Evolutionary conservation across 2,797 vertebrate genomes (phyloP).

Genomic region (Oreortyx pictus): DNA sequence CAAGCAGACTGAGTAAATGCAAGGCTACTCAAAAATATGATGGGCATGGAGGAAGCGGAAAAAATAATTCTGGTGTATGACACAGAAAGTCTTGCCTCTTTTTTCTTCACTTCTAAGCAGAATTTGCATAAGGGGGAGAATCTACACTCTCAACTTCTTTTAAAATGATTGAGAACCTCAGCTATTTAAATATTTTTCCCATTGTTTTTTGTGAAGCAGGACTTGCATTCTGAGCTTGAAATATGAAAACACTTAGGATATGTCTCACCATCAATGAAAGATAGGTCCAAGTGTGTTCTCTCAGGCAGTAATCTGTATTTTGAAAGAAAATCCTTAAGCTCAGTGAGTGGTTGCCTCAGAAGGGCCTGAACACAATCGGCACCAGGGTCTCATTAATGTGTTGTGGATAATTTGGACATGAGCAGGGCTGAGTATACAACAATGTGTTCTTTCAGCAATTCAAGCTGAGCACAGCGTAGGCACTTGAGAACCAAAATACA

Average conservation of each 20-base stretch:
- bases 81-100: neutral
- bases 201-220: neutral
- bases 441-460: neutral
- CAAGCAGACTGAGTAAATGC: neutral
- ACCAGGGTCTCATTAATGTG: neutral
- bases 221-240: neutral
- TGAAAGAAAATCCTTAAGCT: slow-evolving; percentile 14
- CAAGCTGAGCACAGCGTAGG: neutral
- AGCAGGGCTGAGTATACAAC: neutral
- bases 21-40: neutral
- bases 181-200: neutral
- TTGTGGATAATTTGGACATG: neutral
- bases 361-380: neutral
- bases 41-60: neutral
- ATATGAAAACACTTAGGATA: neutral
- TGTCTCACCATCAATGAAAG: neutral
- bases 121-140: neutral
- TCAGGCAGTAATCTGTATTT: neutral
- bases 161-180: neutral
- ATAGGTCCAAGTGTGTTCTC: neutral
- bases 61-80: neutral
- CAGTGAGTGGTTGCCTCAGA: neutral
- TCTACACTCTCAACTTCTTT: neutral
- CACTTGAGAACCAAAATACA: neutral
- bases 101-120: neutral